phyloP scores from a whole-genome alignment of 2,797 vertebrate genomes.

The Fundulus diaphanus region DNA sequence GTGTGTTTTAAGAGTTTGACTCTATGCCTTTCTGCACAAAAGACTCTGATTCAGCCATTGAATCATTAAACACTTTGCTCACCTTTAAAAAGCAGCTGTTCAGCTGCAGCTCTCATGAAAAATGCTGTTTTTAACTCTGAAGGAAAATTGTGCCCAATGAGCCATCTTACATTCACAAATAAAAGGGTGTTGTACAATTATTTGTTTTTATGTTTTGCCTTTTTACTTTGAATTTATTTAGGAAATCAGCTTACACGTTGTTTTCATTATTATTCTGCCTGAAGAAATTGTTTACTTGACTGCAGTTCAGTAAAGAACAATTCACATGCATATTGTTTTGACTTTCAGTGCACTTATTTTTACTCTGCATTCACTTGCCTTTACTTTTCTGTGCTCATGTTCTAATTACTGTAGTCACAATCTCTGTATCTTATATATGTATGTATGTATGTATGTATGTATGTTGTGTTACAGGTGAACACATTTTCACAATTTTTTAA shows the following conservation, averaged over 20 bases:
- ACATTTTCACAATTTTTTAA: conserved; percentile 57
- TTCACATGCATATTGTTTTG: conserved; percentile 63
- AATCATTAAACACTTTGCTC: conserved; percentile 30
- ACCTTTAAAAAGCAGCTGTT: conserved; percentile 21
- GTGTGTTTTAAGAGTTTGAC: conserved; percentile 25
- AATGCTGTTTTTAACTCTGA: conserved; percentile 27
- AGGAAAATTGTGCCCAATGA: conserved; percentile 15
- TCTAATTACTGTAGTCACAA: conserved; percentile 34
- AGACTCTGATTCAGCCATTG: conserved; percentile 35
- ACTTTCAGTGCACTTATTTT: conserved; percentile 31
- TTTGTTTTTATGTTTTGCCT: conserved; percentile 11
- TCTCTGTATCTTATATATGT: conserved; percentile 38
- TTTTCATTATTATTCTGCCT: conserved; percentile 26
- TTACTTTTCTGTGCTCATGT: conserved; percentile 1
- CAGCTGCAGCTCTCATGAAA: conserved; percentile 10
- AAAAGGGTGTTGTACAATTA: conserved; percentile 30
- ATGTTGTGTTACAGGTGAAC: conserved; percentile 77
- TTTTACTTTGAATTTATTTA: conserved; percentile 35
- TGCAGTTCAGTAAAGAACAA: conserved; percentile 35
- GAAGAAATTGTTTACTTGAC: conserved; percentile 25
- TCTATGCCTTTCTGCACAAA: conserved; percentile 30
- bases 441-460: conserved; percentile 27
- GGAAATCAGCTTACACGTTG: not conserved
- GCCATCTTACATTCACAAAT: conserved; percentile 23
- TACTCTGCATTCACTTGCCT: not conserved